Evolutionary conservation across 2,888 invertebrate species (phyloP).

Genomic region (Drosophila silvestris): DNA sequence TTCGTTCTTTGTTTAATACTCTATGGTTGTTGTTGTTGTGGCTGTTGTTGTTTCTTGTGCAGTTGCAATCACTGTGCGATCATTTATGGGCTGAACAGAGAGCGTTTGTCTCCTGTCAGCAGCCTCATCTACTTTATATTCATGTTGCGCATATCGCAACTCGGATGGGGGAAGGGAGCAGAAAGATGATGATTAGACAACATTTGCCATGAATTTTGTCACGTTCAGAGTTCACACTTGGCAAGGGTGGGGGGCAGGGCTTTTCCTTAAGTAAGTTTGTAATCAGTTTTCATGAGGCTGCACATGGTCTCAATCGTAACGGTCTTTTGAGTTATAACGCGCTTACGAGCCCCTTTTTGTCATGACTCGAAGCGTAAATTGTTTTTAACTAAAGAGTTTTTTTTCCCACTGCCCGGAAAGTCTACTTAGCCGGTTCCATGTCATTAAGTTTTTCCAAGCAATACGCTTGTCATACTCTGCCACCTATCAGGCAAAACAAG

Average conservation of each 20-base stretch:
- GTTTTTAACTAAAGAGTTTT: conserved; percentile 28
- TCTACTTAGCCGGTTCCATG: conserved; percentile 58
- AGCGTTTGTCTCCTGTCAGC: conserved; percentile 51
- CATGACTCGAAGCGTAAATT: conserved; percentile 36
- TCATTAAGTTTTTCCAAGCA: conserved; percentile 65
- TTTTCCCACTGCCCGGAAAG: conserved; percentile 10
- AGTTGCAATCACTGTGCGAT: conserved; percentile 64
- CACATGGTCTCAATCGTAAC: conserved; percentile 40
- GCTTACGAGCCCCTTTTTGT: conserved; percentile 40
- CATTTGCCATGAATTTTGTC: conserved; percentile 63
- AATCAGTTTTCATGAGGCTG: conserved; percentile 67
- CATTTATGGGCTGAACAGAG: conserved; percentile 40
- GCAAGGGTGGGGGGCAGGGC: background rate
- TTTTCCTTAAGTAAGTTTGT: conserved; percentile 9
- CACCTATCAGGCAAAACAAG: conserved; percentile 26
- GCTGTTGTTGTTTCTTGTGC: conserved; percentile 24
- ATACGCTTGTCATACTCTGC: conserved; percentile 61
- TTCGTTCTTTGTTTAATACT: conserved; percentile 19
- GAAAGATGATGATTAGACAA: conserved; percentile 65
- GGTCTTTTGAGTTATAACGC: conserved; percentile 51
- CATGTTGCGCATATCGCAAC: conserved; percentile 53
- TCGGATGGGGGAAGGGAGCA: conserved; percentile 3
- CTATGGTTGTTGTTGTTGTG: conserved; percentile 8
- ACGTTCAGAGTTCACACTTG: conserved; percentile 64
- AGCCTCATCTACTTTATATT: conserved; percentile 56